These are phyloP conservation scores for Peromyscus leucopus DNA, from an alignment of 2,113 vertebrate species.

Conservation along the genomic window DNA sequence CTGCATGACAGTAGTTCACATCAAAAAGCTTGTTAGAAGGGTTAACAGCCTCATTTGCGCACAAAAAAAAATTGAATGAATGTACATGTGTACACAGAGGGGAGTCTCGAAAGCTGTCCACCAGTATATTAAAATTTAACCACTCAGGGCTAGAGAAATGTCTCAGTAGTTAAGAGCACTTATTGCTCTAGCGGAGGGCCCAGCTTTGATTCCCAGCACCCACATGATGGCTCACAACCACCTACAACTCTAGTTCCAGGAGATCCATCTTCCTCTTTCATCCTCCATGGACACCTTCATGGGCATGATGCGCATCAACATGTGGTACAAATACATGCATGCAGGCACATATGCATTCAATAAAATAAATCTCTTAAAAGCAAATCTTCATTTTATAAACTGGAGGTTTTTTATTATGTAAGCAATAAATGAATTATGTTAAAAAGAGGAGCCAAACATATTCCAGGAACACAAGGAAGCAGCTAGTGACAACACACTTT, in stretches of 20 bases:
- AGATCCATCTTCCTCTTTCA: neutral
- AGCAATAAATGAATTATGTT: neutral
- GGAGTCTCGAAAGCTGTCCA: neutral
- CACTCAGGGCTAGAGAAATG: neutral
- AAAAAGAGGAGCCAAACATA: neutral
- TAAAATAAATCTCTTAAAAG: neutral
- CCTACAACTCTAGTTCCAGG: neutral
- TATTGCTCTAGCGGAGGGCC: neutral
- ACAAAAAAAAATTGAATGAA: neutral
- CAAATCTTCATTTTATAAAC: neutral
- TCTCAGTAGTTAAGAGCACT: neutral
- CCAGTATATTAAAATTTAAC: neutral
- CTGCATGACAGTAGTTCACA: neutral
- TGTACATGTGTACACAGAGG: neutral
- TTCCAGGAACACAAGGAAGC: neutral
- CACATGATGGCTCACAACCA: neutral
- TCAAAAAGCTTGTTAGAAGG: neutral
- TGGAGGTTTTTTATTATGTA: neutral
- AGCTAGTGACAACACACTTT: neutral
- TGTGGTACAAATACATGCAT: neutral
- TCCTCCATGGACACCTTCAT: neutral
- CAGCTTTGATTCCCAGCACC: neutral
- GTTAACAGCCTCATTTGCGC: neutral
- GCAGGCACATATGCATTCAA: neutral
- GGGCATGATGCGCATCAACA: neutral